phyloP scores from a whole-genome alignment of 2,888 invertebrate species.

The Synergus laeviventris region DNA sequence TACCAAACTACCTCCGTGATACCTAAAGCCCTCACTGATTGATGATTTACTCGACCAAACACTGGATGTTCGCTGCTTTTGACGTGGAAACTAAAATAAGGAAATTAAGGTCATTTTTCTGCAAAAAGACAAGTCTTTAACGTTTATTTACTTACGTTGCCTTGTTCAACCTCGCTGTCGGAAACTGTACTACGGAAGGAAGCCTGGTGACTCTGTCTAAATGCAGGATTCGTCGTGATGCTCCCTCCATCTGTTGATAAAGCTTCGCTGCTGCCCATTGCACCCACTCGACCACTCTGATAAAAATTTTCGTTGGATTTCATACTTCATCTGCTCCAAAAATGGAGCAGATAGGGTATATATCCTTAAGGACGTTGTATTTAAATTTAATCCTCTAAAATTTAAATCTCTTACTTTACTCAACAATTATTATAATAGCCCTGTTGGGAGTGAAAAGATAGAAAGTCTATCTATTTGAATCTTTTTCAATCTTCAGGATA shows the following conservation, averaged over 20 bases:
- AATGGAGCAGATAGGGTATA: background rate
- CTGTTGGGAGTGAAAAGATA: too few relatives aligned
- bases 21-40: slow-evolving; percentile 89
- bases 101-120: background rate
- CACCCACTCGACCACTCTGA: slow-evolving; percentile 68
- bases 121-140: background rate
- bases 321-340: background rate
- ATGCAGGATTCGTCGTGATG: slow-evolving; percentile 88
- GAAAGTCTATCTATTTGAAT: too few relatives aligned
- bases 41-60: slow-evolving; percentile 94
- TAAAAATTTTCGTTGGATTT: slow-evolving; percentile 30
- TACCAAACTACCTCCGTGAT: slow-evolving; percentile 90
- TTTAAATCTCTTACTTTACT: too few relatives aligned
- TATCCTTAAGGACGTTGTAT: too few relatives aligned
- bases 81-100: slow-evolving; percentile 81
- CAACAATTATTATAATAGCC: too few relatives aligned
- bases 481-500: too few relatives aligned
- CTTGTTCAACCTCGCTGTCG: slow-evolving; percentile 94
- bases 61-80: slow-evolving; percentile 90
- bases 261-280: slow-evolving; percentile 71
- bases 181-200: slow-evolving; percentile 93
- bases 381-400: too few relatives aligned
- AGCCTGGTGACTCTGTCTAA: slow-evolving; percentile 84
- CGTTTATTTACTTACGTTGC: slow-evolving; percentile 83
- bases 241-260: slow-evolving; percentile 83